phyloP scores from a whole-genome alignment of 1,140 invertebrate species.

The Pachyrhynchus sulphureomaculatus region DNA sequence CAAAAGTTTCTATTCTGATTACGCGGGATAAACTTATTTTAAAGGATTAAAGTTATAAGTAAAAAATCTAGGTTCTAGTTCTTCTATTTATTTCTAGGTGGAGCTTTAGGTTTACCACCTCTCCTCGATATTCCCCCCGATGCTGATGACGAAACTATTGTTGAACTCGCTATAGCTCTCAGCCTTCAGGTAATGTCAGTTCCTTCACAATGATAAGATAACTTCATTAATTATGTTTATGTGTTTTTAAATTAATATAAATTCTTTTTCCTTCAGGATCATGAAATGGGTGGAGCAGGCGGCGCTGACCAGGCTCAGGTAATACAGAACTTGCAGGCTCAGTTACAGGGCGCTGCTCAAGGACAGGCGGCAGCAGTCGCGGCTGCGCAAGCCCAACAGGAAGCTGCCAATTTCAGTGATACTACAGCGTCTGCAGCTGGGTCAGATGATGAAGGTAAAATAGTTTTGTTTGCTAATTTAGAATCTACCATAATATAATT shows the following conservation, averaged over 20 bases:
- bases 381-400: constrained; percentile 41
- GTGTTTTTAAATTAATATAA: too few species aligned
- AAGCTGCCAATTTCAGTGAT: constrained; percentile 69
- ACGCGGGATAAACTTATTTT: too few species aligned
- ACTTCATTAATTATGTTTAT: not conserved
- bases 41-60: too few species aligned
- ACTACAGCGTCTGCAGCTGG: constrained; percentile 81
- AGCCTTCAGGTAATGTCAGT: constrained; percentile 76
- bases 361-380: constrained; percentile 20
- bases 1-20: too few species aligned
- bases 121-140: constrained; percentile 87
- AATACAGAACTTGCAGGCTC: constrained; percentile 33
- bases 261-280: too few species aligned
- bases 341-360: constrained; percentile 27
- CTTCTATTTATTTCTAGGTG: constrained; percentile 22
- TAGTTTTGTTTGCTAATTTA: constrained; percentile 55
- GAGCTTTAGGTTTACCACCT: constrained; percentile 62
- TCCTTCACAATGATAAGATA: not conserved
- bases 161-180: constrained; percentile 92
- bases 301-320: constrained; percentile 24
- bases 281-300: constrained; percentile 35
- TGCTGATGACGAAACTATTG: constrained; percentile 94
- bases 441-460: constrained; percentile 79
- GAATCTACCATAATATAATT: not conserved
- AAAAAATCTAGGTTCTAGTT: too few species aligned